phyloP scores from a whole-genome alignment of 2,113 vertebrate genomes.

The Ptyas mucosa region DNA sequence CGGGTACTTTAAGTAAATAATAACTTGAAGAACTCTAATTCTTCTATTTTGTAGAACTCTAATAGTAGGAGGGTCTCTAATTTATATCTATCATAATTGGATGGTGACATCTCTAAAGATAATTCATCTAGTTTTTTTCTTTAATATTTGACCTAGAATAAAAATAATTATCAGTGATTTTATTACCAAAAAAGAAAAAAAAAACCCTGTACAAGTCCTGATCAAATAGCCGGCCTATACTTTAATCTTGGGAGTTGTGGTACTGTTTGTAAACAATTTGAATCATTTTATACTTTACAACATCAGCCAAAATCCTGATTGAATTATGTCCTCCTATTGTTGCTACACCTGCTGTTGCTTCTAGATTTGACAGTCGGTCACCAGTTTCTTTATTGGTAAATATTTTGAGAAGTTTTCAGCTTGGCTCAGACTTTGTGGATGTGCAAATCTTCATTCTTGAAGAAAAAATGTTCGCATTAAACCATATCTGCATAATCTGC shows the following conservation, averaged over 20 bases:
- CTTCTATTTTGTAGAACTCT: neutral
- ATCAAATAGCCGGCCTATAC: constrained; percentile 69
- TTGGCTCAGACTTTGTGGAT: constrained; percentile 22
- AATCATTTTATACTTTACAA: constrained; percentile 67
- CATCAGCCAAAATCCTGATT: constrained; percentile 72
- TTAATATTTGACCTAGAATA: constrained; percentile 48
- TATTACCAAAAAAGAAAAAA: constrained; percentile 61
- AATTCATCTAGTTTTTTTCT: neutral
- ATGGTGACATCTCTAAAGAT: constrained; percentile 12
- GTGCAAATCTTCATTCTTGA: constrained; percentile 13
- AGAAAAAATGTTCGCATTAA: neutral
- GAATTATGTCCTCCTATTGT: constrained; percentile 64
- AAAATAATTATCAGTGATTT: constrained; percentile 65
- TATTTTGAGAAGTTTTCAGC: constrained; percentile 46
- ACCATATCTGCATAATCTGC: neutral
- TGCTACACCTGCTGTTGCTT: constrained; percentile 66
- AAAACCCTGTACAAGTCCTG: constrained; percentile 58
- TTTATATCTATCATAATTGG: constrained; percentile 34
- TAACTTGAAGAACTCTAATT: too few relatives aligned
- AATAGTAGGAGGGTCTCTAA: neutral
- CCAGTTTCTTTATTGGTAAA: constrained; percentile 59
- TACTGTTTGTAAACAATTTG: constrained; percentile 69
- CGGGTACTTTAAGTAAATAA: accelerated
- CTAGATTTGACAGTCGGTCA: constrained; percentile 48
- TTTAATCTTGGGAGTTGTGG: constrained; percentile 75